Conservation (phyloP, 2,888 invertebrate species). For the Noctuana brunneofusca region DNA sequence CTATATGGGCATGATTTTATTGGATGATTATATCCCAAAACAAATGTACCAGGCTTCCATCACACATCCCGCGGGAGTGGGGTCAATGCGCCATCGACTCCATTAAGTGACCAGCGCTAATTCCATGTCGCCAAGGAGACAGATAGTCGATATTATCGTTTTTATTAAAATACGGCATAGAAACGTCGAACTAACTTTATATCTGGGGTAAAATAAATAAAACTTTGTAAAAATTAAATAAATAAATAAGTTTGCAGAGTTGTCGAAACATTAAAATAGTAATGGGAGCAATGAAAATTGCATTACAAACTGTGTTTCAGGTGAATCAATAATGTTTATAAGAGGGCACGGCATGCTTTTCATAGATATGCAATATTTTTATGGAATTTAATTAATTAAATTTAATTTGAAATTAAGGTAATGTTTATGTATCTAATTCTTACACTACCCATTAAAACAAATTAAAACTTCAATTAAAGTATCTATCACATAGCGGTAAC, state of each 20-base stretch:
- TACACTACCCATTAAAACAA: background rate
- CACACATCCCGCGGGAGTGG: conserved; percentile 54
- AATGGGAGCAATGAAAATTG: no score
- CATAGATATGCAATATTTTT: no score
- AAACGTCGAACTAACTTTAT: no score
- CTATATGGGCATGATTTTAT: conserved; percentile 42
- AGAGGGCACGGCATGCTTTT: no score
- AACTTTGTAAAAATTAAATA: no score
- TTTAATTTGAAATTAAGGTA: background rate
- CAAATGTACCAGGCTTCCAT: conserved; percentile 54
- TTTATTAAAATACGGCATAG: background rate
- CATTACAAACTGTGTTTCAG: no score
- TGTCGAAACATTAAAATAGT: no score
- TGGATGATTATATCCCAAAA: conserved; percentile 59
- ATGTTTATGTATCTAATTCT: background rate
- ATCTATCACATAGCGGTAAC: background rate
- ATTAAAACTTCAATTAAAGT: background rate
- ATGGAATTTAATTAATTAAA: no score
- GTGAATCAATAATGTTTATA: no score
- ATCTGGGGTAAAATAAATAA: no score
- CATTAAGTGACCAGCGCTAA: conserved; percentile 66
- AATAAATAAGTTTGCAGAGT: no score
- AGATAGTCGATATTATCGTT: background rate
- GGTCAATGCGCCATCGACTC: conserved; percentile 76
- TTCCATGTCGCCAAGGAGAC: conserved; percentile 62